These are phyloP conservation scores for Lithophane socia DNA, from an alignment of 2,888 invertebrate genomes.

Conservation along the genomic window DNA sequence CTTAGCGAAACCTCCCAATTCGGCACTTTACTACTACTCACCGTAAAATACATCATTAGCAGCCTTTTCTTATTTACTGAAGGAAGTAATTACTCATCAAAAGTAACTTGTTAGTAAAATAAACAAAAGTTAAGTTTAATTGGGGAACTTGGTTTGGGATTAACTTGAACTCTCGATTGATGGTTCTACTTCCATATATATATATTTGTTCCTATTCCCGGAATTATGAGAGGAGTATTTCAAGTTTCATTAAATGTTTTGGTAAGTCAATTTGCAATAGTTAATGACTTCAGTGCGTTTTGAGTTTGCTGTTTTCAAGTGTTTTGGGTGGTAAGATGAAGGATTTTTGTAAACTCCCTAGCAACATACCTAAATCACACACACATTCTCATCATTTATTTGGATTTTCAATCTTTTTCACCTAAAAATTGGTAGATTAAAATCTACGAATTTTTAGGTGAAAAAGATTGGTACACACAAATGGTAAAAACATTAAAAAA, in stretches of 20 bases:
- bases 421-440: not conserved
- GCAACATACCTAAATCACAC: not conserved
- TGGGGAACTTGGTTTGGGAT: slow-evolving; percentile 50
- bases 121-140: slow-evolving; percentile 51
- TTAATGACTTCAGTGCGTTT: not conserved
- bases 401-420: not conserved
- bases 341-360: not conserved
- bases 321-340: not conserved
- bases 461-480: too few species aligned
- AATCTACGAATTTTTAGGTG: too few species aligned
- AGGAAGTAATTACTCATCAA: slow-evolving; percentile 37
- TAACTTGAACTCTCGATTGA: slow-evolving; percentile 26
- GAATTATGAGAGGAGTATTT: not conserved
- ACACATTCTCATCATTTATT: not conserved
- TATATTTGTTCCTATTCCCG: slow-evolving; percentile 1
- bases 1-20: slow-evolving; percentile 13
- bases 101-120: slow-evolving; percentile 31
- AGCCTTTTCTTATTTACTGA: slow-evolving; percentile 6
- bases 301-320: not conserved
- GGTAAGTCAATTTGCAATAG: slow-evolving; percentile 4
- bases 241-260: not conserved
- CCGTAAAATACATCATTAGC: slow-evolving; percentile 13
- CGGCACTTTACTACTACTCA: not conserved
- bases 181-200: not conserved
- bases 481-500: not conserved